These are phyloP conservation scores for Hystrix cristata DNA, from an alignment of 2,113 vertebrate species.

Conservation along the genomic window DNA sequence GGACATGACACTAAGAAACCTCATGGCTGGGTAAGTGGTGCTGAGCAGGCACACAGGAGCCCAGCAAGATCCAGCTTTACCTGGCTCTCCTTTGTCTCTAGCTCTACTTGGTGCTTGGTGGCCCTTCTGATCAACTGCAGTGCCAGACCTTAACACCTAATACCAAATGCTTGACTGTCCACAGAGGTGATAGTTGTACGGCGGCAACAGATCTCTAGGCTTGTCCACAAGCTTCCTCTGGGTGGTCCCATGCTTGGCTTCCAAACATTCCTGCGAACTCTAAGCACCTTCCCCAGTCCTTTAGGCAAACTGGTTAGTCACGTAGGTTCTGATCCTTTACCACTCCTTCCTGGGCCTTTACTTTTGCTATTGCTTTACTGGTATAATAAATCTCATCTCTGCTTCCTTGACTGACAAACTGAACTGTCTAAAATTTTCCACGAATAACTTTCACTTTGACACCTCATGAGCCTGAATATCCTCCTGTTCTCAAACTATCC, in stretches of 20 bases:
- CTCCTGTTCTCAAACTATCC: not conserved
- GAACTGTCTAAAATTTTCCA: not conserved
- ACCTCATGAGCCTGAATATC: not conserved
- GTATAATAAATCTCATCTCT: not conserved
- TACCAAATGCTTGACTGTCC: not conserved
- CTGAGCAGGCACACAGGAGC: not conserved
- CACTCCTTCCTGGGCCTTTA: not conserved
- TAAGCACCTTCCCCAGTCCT: not conserved
- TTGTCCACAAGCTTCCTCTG: not conserved
- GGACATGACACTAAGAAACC: not conserved
- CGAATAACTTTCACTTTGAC: not conserved
- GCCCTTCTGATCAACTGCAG: not conserved
- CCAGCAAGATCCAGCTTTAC: not conserved
- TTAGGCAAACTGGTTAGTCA: not conserved
- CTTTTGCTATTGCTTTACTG: not conserved
- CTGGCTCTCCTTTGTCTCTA: not conserved
- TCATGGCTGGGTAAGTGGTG: not conserved
- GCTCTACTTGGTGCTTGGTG: not conserved
- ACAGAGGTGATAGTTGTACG: not conserved
- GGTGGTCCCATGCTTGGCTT: not conserved
- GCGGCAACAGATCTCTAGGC: not conserved
- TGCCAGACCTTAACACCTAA: not conserved
- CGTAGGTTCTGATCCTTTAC: not conserved
- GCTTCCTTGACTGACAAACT: not conserved
- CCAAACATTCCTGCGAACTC: not conserved